phyloP scores from a whole-genome alignment of 2,797 vertebrate genomes.

The Sebastolobus alascanus region DNA sequence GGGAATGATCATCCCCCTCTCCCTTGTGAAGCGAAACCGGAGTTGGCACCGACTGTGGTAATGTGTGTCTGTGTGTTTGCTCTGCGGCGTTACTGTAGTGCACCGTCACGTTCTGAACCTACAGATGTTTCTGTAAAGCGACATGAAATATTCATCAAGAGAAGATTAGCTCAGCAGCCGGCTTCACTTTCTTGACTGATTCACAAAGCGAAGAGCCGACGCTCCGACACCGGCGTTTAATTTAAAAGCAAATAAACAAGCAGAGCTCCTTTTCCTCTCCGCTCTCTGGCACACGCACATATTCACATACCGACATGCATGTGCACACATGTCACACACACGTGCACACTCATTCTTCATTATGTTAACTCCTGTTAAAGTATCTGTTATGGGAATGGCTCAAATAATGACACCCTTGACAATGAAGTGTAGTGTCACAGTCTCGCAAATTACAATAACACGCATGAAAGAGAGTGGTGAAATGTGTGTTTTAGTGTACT shows the following conservation, averaged over 20 bases:
- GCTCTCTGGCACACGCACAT: conserved; percentile 19
- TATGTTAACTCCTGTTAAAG: conserved; percentile 2
- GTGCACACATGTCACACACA: neutral
- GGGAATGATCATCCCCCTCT: conserved; percentile 36
- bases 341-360: neutral
- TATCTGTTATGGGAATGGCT: neutral
- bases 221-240: conserved; percentile 43
- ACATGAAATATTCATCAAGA: conserved; percentile 72
- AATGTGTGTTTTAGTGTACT: conserved; percentile 38
- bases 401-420: conserved; percentile 4
- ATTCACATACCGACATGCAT: conserved; percentile 8
- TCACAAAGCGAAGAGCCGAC: conserved; percentile 46
- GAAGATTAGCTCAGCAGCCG: conserved; percentile 60
- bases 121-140: conserved; percentile 69
- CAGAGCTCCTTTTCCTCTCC: conserved; percentile 26
- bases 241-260: conserved; percentile 62
- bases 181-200: conserved; percentile 56
- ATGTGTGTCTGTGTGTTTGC: conserved; percentile 35
- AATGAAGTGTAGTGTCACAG: conserved; percentile 13
- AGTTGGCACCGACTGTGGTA: conserved; percentile 16
- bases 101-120: conserved; percentile 55
- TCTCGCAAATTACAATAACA: conserved; percentile 26
- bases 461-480: conserved; percentile 32
- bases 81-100: conserved; percentile 47
- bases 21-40: conserved; percentile 29